Evolutionary conservation across 2,113 vertebrate species (phyloP).

Genomic region (Camelus dromedarius): DNA sequence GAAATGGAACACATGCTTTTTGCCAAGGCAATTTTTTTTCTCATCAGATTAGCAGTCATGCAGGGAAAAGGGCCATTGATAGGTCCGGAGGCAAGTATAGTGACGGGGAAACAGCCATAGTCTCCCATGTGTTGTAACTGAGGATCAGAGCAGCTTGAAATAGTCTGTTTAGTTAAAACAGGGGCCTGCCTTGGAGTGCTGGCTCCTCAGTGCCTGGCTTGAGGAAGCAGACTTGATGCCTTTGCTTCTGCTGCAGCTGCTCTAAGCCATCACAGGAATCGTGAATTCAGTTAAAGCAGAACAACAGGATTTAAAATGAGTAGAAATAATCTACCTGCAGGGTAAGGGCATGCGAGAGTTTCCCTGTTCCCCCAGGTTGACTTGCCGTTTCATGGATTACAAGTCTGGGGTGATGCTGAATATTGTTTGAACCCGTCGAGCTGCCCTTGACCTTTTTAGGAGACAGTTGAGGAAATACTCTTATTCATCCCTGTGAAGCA

Average conservation of each 20-base stretch:
- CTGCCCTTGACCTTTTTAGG: not conserved
- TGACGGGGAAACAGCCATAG: conserved; percentile 66
- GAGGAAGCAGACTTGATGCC: conserved; percentile 74
- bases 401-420: not conserved
- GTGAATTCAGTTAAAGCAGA: conserved; percentile 38
- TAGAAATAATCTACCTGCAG: not conserved
- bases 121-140: conserved; percentile 69
- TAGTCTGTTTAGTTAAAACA: conserved; percentile 74
- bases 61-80: conserved; percentile 78
- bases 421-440: not conserved
- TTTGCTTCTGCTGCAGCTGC: conserved; percentile 26
- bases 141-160: conserved; percentile 76
- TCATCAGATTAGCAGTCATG: conserved; percentile 83
- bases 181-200: not conserved
- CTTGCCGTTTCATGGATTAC: not conserved
- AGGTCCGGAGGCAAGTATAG: conserved; percentile 69
- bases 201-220: conserved; percentile 55
- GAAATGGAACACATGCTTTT: conserved; percentile 86
- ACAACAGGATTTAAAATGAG: conserved; percentile 12
- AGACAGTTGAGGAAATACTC: not conserved
- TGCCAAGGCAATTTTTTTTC: conserved; percentile 77
- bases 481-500: not conserved
- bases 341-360: not conserved
- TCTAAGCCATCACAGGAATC: conserved; percentile 14
- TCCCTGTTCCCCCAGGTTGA: conserved; percentile 15